Evolutionary conservation across 2,888 invertebrate species (phyloP), one percentile per base, ranked within the genome.

Genomic region (Agrypnus murinus): DNA sequence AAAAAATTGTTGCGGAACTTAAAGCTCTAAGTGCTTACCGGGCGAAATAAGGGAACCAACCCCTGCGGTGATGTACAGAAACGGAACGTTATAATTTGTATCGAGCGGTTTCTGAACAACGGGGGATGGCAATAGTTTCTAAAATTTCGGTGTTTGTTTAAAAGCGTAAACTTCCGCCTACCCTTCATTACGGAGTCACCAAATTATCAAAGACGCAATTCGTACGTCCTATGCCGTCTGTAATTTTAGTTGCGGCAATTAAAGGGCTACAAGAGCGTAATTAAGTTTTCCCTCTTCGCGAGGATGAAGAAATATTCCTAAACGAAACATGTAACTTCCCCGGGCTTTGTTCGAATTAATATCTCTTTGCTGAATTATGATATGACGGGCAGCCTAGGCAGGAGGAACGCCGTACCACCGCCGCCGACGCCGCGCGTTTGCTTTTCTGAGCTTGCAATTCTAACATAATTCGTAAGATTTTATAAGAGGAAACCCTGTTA

Each of bases 321-420:
- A 53, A 58, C 71, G 66, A 66, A 67, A 71, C 63, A 71, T 63
- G 66, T 71, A 71, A 66, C 65, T 66, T 63, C 50, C 63, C 62
- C 43, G 48, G 62, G 71, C 71, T 63, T 71, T 71, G 63, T 71
- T 63, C 58, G 71, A 67, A 71, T 71, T 71, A 71, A 71, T 71
- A 65, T 66, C 71, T 63, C 67, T 40, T 46, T 32, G 58, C 67
- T 71, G 66, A 71, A 66, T 71, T 66, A 71, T 64, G 66, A 63
- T 71, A 58, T 63, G 71, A 62, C 65, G 60, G 64, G 25, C 40
- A 58, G 36, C 48, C 25, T 46, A 50, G 48, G 63, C 69, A 63
- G 58, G 63, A 50, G 43, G 45, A 45, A 43, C 46, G 25, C 19
- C n/a, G n/a, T 25, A 5, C 25, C 25, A 5, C 25, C 25, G 25